phyloP scores from a whole-genome alignment of 2,113 vertebrate genomes.

The Rhadina sibilatrix region DNA sequence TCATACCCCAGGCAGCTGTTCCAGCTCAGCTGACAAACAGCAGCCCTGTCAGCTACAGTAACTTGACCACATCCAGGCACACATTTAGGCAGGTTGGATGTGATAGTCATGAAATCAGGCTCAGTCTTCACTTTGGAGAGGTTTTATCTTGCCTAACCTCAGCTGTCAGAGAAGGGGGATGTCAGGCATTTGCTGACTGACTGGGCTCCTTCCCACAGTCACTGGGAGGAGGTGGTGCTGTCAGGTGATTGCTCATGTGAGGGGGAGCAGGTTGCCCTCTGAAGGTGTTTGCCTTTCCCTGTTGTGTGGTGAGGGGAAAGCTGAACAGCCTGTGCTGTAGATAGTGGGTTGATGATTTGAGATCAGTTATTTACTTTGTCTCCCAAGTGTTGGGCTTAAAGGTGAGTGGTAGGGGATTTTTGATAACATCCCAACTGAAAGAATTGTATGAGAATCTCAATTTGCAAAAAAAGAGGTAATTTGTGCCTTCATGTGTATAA shows the following conservation, averaged over 20 bases:
- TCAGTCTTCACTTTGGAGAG: background rate
- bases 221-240: background rate
- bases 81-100: background rate
- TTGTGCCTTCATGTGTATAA: background rate
- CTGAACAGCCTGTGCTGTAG: background rate
- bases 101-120: background rate
- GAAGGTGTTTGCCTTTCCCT: background rate
- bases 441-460: background rate
- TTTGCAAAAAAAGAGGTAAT: background rate
- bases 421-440: background rate
- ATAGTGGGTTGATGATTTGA: background rate
- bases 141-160: background rate
- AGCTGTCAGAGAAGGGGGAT: background rate
- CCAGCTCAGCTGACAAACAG: background rate
- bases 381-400: background rate
- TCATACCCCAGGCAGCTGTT: background rate
- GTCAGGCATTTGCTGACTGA: background rate
- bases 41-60: background rate
- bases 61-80: background rate
- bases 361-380: background rate
- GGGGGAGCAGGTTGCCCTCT: background rate
- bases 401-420: rapidly evolving
- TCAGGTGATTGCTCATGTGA: background rate
- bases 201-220: background rate
- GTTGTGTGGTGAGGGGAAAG: background rate